Evolutionary conservation across 2,113 vertebrate species (phyloP).

Genomic region (Jacana jacana): DNA sequence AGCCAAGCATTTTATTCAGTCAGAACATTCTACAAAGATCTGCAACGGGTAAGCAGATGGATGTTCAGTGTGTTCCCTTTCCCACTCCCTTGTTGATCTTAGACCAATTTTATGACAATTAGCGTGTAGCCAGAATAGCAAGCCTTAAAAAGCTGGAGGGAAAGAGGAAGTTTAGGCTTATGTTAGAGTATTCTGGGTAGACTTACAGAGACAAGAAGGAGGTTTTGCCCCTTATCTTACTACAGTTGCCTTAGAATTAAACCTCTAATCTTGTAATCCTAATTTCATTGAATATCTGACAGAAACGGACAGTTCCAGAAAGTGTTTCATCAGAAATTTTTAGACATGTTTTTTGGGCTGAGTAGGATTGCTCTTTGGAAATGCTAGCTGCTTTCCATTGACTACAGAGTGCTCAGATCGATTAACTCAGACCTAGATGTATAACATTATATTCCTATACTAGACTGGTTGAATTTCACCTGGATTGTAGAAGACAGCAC

Average conservation of each 20-base stretch:
- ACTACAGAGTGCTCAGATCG: not conserved
- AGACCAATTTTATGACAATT: constrained; percentile 21
- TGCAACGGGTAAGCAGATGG: constrained; percentile 16
- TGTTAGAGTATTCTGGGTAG: not conserved
- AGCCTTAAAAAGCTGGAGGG: not conserved
- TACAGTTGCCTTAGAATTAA: not conserved
- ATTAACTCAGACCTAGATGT: not conserved
- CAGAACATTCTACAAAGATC: constrained; percentile 27
- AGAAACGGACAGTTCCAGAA: not conserved
- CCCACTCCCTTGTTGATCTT: not conserved
- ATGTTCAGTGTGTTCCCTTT: constrained; percentile 37
- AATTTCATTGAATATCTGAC: not conserved
- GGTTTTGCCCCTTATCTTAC: not conserved
- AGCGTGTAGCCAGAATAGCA: not conserved
- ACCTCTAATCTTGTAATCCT: not conserved
- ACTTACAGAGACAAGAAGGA: not conserved
- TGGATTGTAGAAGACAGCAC: not conserved
- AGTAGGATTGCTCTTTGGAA: not conserved
- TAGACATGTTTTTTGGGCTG: not conserved
- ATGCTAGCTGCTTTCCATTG: not conserved
- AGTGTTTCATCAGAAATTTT: not conserved
- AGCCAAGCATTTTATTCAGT: constrained; percentile 30
- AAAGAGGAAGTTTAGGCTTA: not conserved
- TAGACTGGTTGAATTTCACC: not conserved
- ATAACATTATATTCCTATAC: not conserved